Evolutionary conservation across 2,888 invertebrate species (phyloP).

Genomic region (Disparrhopalites patrizii): DNA sequence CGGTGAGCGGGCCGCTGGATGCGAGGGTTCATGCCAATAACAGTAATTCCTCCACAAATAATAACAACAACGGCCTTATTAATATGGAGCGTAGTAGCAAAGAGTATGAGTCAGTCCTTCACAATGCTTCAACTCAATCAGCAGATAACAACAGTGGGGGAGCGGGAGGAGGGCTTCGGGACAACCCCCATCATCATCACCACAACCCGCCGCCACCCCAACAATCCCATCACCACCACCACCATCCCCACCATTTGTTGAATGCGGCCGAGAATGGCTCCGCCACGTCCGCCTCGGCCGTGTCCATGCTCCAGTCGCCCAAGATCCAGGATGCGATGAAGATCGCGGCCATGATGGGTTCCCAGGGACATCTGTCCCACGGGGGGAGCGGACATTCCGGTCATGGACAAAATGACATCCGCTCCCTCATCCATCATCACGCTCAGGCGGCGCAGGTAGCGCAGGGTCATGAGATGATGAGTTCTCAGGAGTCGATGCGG

Average conservation of each 20-base stretch:
- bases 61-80: slow-evolving; percentile 35
- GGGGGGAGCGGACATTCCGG: slow-evolving; percentile 26
- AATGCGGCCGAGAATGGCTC: slow-evolving; percentile 11
- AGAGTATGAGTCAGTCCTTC: slow-evolving; percentile 17
- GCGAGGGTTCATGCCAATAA: slow-evolving; percentile 40
- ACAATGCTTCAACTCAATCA: slow-evolving; percentile 18
- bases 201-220: slow-evolving; percentile 25
- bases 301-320: slow-evolving; percentile 41
- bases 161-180: slow-evolving; percentile 22
- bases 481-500: slow-evolving; percentile 66
- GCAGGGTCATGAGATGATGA: slow-evolving; percentile 58
- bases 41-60: slow-evolving; percentile 16
- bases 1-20: slow-evolving; percentile 44
- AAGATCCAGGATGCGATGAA: slow-evolving; percentile 47
- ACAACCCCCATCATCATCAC: slow-evolving; percentile 31
- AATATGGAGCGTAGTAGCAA: slow-evolving; percentile 17
- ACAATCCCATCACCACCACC: slow-evolving; percentile 15
- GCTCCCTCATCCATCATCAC: slow-evolving; percentile 46
- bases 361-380: slow-evolving; percentile 33
- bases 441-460: slow-evolving; percentile 25
- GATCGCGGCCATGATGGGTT: slow-evolving; percentile 44
- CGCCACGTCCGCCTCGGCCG: slow-evolving; percentile 16
- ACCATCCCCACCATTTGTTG: slow-evolving; percentile 10
- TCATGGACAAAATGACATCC: slow-evolving; percentile 35
- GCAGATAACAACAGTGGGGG: slow-evolving; percentile 22